Conservation (phyloP, 2,888 invertebrate species). For the Thymelicus sylvestris region DNA sequence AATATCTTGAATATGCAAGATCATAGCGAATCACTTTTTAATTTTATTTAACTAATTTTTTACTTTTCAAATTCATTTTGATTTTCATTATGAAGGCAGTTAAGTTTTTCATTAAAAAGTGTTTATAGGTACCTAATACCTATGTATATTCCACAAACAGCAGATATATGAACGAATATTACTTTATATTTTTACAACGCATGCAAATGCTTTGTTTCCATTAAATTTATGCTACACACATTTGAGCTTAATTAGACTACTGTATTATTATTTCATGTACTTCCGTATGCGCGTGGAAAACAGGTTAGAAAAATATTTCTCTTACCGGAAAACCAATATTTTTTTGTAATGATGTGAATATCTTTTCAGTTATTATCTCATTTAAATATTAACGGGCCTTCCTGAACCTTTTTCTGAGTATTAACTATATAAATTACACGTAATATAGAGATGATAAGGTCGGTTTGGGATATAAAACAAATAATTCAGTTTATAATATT, state of each 20-base stretch:
- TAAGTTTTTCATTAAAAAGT: too few relatives aligned
- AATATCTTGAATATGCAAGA: too few relatives aligned
- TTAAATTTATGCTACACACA: constrained; percentile 4
- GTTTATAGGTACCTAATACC: too few relatives aligned
- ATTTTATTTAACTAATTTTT: too few relatives aligned
- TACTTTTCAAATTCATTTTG: too few relatives aligned
- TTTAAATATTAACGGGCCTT: background rate
- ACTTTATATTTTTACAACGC: background rate
- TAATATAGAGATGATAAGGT: too few relatives aligned
- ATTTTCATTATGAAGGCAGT: too few relatives aligned
- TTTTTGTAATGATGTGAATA: constrained; percentile 13
- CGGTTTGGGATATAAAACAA: too few relatives aligned
- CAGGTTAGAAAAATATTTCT: constrained; percentile 53
- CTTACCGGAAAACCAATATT: constrained; percentile 8
- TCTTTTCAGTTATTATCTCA: constrained; percentile 18
- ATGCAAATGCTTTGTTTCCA: background rate
- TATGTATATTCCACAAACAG: too few relatives aligned
- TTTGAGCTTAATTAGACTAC: constrained; percentile 13
- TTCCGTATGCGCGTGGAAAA: constrained; percentile 44
- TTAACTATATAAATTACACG: background rate
- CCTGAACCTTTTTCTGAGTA: background rate
- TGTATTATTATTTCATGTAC: constrained; percentile 50
- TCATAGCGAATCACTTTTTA: too few relatives aligned
- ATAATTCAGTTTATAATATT: too few relatives aligned
- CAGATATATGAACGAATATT: background rate